Conservation (phyloP, 2,888 invertebrate species). For the Lasiommata megera region DNA sequence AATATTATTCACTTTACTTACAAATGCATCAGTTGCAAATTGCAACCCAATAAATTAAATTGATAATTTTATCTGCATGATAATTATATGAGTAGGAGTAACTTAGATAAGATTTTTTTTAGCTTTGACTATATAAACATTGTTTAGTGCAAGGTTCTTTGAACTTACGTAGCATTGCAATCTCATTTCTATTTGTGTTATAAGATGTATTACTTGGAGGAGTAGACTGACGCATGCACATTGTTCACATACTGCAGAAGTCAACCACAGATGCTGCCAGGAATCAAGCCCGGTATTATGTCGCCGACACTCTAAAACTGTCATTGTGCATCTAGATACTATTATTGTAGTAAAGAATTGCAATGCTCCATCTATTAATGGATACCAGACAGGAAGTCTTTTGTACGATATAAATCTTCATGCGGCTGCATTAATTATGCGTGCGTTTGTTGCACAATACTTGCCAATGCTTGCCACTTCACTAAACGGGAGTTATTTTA, state of each 20-base stretch:
- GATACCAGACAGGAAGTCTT: constrained; percentile 75
- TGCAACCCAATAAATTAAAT: too few relatives aligned
- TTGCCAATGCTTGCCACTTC: constrained; percentile 48
- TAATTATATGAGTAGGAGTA: background rate
- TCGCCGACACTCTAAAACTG: constrained; percentile 57
- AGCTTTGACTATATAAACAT: background rate
- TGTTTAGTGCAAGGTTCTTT: constrained; percentile 45
- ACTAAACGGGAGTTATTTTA: constrained; percentile 45
- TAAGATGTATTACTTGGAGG: constrained; percentile 46
- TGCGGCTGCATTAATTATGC: constrained; percentile 64
- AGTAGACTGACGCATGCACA: constrained; percentile 52
- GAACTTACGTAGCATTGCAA: constrained; percentile 49
- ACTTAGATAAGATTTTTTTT: background rate
- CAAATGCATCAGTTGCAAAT: too few relatives aligned
- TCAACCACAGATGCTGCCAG: constrained; percentile 68
- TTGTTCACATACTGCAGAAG: constrained; percentile 72
- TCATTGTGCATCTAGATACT: constrained; percentile 61
- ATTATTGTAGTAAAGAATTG: constrained; percentile 63
- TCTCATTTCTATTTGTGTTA: constrained; percentile 63
- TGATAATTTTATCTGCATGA: background rate
- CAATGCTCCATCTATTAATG: constrained; percentile 67
- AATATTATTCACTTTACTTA: too few relatives aligned
- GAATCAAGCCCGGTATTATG: constrained; percentile 51
- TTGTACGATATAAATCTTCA: constrained; percentile 74
- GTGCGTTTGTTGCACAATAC: constrained; percentile 62